Percentiles rank a stretch among this genome's conserved stretches.
phyloP scores from a whole-genome alignment of 2,888 invertebrate species.

The Nemurella pictetii region DNA sequence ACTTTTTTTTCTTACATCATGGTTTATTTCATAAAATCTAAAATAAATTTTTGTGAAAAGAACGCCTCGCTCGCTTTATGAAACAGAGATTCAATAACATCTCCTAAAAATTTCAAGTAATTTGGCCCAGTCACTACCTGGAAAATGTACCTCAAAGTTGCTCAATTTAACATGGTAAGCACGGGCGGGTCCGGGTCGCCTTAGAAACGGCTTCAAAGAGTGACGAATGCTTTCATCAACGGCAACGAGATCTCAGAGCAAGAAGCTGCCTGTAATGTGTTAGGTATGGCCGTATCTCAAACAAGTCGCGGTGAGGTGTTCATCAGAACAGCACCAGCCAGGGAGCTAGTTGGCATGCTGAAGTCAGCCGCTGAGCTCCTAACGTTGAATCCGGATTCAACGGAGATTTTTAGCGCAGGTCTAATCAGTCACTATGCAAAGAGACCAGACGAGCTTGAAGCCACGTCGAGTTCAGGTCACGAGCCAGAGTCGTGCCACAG shows the following conservation, averaged over 20 bases:
- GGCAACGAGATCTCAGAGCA: slow-evolving; percentile 44
- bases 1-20: no score
- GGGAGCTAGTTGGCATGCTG: slow-evolving; percentile 5
- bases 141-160: no score
- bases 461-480: slow-evolving; percentile 36
- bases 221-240: slow-evolving; percentile 44
- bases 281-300: slow-evolving; percentile 39
- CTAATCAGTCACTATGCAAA: slow-evolving; percentile 45
- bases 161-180: neutral
- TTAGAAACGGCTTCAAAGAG: slow-evolving; percentile 38
- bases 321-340: no score
- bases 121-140: no score
- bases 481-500: neutral
- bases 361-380: neutral
- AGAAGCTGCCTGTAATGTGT: slow-evolving; percentile 44
- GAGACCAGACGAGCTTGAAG: slow-evolving; percentile 45
- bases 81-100: no score
- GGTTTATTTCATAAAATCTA: no score
- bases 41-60: no score
- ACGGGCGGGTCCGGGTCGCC: slow-evolving; percentile 33
- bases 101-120: no score
- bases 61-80: no score
- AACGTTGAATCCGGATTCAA: slow-evolving; percentile 31
- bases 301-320: slow-evolving; percentile 33
- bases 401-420: slow-evolving; percentile 34